phyloP scores from a whole-genome alignment of 2,113 vertebrate genomes.

The Pontoporia blainvillei region DNA sequence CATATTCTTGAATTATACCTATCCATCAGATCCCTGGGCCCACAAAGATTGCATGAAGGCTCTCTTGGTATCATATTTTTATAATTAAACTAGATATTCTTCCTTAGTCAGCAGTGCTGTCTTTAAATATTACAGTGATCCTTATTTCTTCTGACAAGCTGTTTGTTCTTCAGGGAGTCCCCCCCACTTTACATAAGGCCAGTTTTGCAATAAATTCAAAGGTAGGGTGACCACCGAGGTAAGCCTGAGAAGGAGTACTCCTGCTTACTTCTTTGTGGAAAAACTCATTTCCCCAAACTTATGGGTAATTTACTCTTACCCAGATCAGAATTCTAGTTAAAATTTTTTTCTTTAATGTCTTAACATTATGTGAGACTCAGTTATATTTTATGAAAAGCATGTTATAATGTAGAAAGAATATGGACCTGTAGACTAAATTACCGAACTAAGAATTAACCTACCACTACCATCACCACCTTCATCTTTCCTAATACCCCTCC shows the following conservation, averaged over 20 bases:
- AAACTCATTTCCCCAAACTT: not conserved
- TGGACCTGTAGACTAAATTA: not conserved
- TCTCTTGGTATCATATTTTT: not conserved
- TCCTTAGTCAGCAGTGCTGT: not conserved
- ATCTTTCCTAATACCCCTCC: not conserved
- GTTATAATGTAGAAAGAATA: not conserved
- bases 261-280: not conserved
- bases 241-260: not conserved
- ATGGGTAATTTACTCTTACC: not conserved
- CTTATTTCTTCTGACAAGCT: constrained; percentile 16
- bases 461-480: not conserved
- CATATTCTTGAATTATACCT: not conserved
- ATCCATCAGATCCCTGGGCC: not conserved
- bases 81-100: not conserved
- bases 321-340: constrained; percentile 30
- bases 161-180: constrained; percentile 11
- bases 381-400: not conserved
- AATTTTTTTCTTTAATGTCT: constrained; percentile 11
- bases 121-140: constrained; percentile 12
- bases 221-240: not conserved
- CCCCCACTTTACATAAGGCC: not conserved
- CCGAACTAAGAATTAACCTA: not conserved
- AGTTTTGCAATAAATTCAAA: constrained; percentile 21
- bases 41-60: not conserved
- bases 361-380: not conserved